Percentiles rank a stretch among this genome's conserved stretches.
Evolutionary conservation across 2,888 invertebrate species (phyloP).

Genomic region (Zaprionus lineosus): DNA sequence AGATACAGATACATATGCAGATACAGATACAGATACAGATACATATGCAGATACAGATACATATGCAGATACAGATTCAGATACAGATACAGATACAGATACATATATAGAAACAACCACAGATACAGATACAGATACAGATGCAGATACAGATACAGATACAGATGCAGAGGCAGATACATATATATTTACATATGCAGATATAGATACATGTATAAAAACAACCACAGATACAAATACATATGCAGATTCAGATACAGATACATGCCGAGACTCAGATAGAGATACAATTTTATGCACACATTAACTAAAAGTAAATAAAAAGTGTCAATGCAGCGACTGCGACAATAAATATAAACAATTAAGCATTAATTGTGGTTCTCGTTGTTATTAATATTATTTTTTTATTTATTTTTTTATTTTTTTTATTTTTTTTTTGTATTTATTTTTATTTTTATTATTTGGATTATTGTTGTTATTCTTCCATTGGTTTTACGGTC

Average conservation of each 20-base stretch:
- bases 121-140: no score
- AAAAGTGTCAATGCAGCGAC: slow-evolving; percentile 51
- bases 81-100: slow-evolving; percentile 1
- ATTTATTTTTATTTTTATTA: neutral
- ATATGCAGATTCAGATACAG: neutral
- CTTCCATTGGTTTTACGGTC: slow-evolving; percentile 46
- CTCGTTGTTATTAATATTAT: slow-evolving; percentile 16
- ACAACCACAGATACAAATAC: neutral
- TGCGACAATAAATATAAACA: slow-evolving; percentile 44
- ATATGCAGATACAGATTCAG: neutral
- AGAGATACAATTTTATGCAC: slow-evolving; percentile 64
- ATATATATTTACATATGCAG: slow-evolving; percentile 4
- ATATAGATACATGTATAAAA: neutral
- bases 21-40: slow-evolving; percentile 2
- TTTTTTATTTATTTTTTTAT: neutral
- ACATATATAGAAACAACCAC: no score
- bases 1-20: no score
- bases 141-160: no score
- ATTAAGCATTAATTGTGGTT: slow-evolving; percentile 60
- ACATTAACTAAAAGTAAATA: slow-evolving; percentile 71
- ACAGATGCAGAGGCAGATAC: no score
- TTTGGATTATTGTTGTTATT: no score
- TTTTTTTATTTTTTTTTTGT: neutral
- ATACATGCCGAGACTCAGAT: neutral
- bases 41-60: neutral